Base-by-base conservation (phyloP, 2,113 vertebrate genomes). In the Oreochromis aureus region DNA sequence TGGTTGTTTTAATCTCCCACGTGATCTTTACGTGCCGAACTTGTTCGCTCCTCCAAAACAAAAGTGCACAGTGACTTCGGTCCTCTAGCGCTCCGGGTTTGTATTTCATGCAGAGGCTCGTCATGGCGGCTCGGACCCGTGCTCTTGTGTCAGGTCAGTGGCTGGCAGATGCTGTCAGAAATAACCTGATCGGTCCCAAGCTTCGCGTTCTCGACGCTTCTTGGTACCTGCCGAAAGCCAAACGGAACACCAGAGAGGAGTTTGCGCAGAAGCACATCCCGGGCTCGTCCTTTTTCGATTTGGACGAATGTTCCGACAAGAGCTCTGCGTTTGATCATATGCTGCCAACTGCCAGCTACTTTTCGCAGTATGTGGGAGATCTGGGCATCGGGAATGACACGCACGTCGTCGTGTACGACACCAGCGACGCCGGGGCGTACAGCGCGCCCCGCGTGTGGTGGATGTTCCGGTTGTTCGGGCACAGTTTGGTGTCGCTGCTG, bases 401-500 rank as follows among this genome's bases (percentile, higher is more conserved):
- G 24, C 98, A 99, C 5, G 98, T 99, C 0, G 97, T 99, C 4
- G 96, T 99, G 30, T 99, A 99, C 12, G 98, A 99, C 84, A 96
- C 97, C 91, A 99, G 98, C 46, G 97, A 97, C 84, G 96, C 97
- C 81, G 98, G 98, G 5, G 96, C 97, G 19, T 99, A 95, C 95
- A 93, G 97, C 3, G 98, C 98, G 0, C 98, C 99, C 0, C 96
- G 98, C 0, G 96, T 99, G 9, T 99, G 98, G 98, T 99, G 98
- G 98, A 99, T 98, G 99, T 99, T 99, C 92, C 96, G 97, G 2
- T 93, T 94, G 71, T 99, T 99, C 4, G 98, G 98, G 4, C 98
- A 99, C 39, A 84, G 78, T 9, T 44, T 88, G 0, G 98, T 99
- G 80, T 99, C 98, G 1, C 95, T 99, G 78, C 95, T 99, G 61